Evolutionary conservation across 2,113 vertebrate species (phyloP).

Genomic region (Pterocles gutturalis): DNA sequence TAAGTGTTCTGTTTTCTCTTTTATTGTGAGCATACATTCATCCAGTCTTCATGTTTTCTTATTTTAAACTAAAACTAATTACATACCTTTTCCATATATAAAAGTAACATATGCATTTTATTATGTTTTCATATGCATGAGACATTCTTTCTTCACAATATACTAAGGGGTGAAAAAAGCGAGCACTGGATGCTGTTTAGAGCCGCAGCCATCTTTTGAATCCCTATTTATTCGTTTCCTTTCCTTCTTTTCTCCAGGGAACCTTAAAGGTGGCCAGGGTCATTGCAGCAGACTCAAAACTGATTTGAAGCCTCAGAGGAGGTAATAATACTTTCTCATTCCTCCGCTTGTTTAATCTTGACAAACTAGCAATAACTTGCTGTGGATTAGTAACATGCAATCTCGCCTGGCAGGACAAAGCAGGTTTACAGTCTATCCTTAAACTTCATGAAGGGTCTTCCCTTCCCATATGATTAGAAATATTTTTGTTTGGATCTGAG

Average conservation of each 20-base stretch:
- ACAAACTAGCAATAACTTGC: conserved; percentile 9
- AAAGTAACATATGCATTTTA: conserved; percentile 43
- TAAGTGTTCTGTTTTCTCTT: neutral
- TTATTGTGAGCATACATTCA: neutral
- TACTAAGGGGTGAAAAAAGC: neutral
- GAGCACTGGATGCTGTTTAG: neutral
- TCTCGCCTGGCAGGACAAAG: neutral
- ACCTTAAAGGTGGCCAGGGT: conserved; percentile 28
- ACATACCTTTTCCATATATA: conserved; percentile 8
- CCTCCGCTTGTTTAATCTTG: conserved; percentile 21
- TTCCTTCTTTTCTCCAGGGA: conserved; percentile 35
- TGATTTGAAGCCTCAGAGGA: conserved; percentile 59
- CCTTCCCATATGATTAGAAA: neutral
- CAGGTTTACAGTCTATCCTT: neutral
- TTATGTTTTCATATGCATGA: conserved; percentile 62
- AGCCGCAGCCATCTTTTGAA: conserved; percentile 34
- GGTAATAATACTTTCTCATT: conserved; percentile 39
- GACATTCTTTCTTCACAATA: conserved; percentile 15
- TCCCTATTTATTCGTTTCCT: conserved; percentile 28
- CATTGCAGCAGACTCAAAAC: conserved; percentile 6
- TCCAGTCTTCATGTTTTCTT: neutral
- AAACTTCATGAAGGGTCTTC: conserved; percentile 19
- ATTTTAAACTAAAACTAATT: conserved; percentile 28
- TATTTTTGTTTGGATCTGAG: neutral
- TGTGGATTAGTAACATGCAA: neutral